These are phyloP conservation scores for Bovichtus variegatus DNA, from an alignment of 2,797 vertebrate genomes.

Conservation along the genomic window DNA sequence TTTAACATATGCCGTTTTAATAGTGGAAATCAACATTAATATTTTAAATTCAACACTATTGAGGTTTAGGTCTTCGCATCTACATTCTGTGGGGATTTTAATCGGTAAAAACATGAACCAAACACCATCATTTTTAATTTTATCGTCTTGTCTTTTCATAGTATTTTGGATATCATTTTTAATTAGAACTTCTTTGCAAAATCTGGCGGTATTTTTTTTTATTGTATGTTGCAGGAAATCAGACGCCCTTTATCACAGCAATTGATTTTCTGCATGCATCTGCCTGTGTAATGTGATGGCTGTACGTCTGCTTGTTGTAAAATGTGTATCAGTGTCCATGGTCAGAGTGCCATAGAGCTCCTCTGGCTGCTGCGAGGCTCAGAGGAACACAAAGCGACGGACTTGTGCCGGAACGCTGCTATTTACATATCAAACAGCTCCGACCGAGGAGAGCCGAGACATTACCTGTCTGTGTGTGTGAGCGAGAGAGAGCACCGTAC, in stretches of 20 bases:
- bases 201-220: constrained; percentile 10
- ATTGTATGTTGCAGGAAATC: not conserved
- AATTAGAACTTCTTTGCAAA: not conserved
- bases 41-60: not conserved
- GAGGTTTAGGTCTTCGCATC: not conserved
- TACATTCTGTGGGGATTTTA: not conserved
- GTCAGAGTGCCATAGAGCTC: constrained; percentile 42
- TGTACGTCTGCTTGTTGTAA: constrained; percentile 38
- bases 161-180: constrained; percentile 9
- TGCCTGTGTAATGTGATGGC: constrained; percentile 16
- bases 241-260: constrained; percentile 1
- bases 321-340: constrained; percentile 42
- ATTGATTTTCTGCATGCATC: constrained; percentile 2
- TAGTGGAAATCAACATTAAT: not conserved
- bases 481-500: constrained; percentile 28
- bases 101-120: not conserved
- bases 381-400: constrained; percentile 64
- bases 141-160: not conserved
- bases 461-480: constrained; percentile 57
- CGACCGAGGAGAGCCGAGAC: constrained; percentile 48
- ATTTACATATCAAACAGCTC: constrained; percentile 78
- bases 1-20: not conserved
- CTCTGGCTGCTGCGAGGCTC: constrained; percentile 55
- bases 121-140: not conserved
- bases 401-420: constrained; percentile 64